Evolutionary conservation across 2,113 vertebrate species (phyloP).

Genomic region (Podilymbus podiceps): DNA sequence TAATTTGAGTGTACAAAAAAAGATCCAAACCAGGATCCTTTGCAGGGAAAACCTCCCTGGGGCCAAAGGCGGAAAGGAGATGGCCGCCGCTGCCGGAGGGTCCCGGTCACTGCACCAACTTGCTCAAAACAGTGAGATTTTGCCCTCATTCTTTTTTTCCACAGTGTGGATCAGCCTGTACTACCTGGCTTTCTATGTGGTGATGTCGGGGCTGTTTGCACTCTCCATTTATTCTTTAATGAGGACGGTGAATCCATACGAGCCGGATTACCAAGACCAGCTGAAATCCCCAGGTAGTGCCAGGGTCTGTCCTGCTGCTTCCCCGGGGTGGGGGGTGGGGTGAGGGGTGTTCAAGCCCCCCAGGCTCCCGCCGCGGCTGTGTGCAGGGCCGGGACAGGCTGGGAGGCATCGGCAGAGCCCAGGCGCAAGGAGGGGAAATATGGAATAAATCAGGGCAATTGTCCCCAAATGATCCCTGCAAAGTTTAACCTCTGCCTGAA

Average conservation of each 20-base stretch:
- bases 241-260: conserved; percentile 81
- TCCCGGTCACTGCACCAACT: rapidly evolving
- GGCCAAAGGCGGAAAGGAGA: neutral
- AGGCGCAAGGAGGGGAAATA: rapidly evolving
- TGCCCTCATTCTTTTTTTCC: neutral
- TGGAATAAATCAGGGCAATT: neutral
- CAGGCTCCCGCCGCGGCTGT: rapidly evolving
- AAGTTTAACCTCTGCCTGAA: neutral
- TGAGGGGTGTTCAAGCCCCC: neutral
- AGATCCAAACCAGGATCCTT: neutral
- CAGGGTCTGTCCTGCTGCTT: neutral
- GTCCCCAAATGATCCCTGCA: neutral
- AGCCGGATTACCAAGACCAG: conserved; percentile 87
- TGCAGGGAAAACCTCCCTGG: neutral
- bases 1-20: neutral
- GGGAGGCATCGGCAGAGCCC: neutral
- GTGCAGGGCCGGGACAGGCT: neutral
- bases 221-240: conserved; percentile 83
- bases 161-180: conserved; percentile 91
- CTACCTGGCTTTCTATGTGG: conserved; percentile 86
- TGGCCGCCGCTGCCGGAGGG: rapidly evolving
- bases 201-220: conserved; percentile 81
- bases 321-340: too few relatives aligned
- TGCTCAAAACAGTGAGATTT: neutral
- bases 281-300: conserved; percentile 84